These are phyloP conservation scores for Homalodisca vitripennis DNA, from an alignment of 1,140 invertebrate species.

Conservation along the genomic window DNA sequence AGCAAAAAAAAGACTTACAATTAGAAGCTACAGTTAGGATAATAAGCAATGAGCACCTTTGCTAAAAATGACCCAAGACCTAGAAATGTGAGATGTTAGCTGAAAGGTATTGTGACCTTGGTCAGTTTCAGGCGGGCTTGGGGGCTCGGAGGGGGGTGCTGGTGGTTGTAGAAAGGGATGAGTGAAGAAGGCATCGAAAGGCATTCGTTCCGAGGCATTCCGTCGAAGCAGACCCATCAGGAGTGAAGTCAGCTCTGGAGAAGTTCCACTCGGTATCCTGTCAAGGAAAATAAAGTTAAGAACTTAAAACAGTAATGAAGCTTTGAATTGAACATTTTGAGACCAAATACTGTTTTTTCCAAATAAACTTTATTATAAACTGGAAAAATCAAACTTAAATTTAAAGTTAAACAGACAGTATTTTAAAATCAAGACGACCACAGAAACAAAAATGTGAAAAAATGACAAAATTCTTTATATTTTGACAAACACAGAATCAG, in stretches of 20 bases:
- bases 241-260: conserved; percentile 83
- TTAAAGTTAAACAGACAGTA: too few species aligned
- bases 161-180: conserved; percentile 84
- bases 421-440: too few species aligned
- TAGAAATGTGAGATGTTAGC: conserved; percentile 19
- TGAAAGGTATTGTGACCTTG: conserved; percentile 19
- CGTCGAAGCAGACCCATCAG: conserved; percentile 84
- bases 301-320: too few species aligned
- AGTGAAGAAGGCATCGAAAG: conserved; percentile 93
- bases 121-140: conserved; percentile 43
- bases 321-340: too few species aligned
- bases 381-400: too few species aligned
- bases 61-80: conserved; percentile 26
- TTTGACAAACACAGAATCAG: too few species aligned
- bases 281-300: too few species aligned
- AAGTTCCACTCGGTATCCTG: conserved; percentile 93
- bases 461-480: too few species aligned
- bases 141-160: conserved; percentile 32
- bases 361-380: too few species aligned
- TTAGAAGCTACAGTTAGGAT: conserved; percentile 21
- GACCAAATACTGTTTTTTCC: too few species aligned
- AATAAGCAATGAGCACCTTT: conserved; percentile 19
- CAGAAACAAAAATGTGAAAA: too few species aligned
- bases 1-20: too few species aligned
- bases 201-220: conserved; percentile 92